phyloP scores from a whole-genome alignment of 2,888 invertebrate genomes.

The Agrilus cyanescens region DNA sequence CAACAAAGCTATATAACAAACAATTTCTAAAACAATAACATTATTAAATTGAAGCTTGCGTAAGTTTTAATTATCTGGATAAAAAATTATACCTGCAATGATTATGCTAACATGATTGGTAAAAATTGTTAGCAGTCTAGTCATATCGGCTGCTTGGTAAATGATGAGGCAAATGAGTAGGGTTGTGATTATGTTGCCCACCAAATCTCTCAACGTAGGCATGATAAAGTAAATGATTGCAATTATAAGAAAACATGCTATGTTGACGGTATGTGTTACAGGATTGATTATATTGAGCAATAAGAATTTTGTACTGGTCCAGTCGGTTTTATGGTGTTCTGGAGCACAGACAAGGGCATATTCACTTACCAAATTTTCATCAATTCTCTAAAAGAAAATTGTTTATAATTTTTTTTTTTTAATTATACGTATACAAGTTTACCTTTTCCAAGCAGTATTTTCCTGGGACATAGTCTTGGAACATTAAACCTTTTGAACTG shows the following conservation, averaged over 20 bases:
- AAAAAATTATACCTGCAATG: conserved; percentile 51
- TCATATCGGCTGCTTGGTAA: conserved; percentile 65
- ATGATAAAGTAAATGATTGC: conserved; percentile 73
- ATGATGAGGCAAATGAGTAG: conserved; percentile 66
- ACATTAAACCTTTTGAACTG: conserved; percentile 41
- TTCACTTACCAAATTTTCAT: conserved; percentile 44
- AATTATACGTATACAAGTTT: conserved; percentile 19
- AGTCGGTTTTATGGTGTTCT: conserved; percentile 49
- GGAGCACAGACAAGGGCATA: conserved; percentile 68
- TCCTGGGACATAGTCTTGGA: conserved; percentile 59
- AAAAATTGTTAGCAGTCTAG: conserved; percentile 68
- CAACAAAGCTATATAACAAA: conserved; percentile 62
- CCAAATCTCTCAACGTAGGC: conserved; percentile 69
- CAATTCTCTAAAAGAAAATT: conserved; percentile 37
- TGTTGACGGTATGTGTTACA: conserved; percentile 60
- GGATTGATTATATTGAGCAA: conserved; percentile 68
- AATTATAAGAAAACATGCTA: conserved; percentile 56
- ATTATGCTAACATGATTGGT: conserved; percentile 71
- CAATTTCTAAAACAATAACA: conserved; percentile 50
- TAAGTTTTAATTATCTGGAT: background rate
- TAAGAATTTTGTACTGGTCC: conserved; percentile 62
- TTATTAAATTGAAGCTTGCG: conserved; percentile 3
- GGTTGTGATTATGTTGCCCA: conserved; percentile 76
- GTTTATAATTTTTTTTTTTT: background rate
- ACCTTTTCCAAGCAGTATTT: conserved; percentile 78